Evolutionary conservation across 2,113 vertebrate species (phyloP).

Genomic region (rat (Rattus norvegicus)): GRCr8 NC_086022.1:162369501-162370000

Average conservation of each 20-base stretch:
- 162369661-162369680: neutral
- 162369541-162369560: neutral
- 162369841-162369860: neutral
- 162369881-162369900: rapidly evolving
- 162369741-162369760: neutral
- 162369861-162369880: neutral
- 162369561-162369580: neutral
- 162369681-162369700: neutral
- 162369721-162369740: no score
- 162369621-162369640: neutral
- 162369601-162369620: neutral
- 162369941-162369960: neutral
- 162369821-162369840: neutral
- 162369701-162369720: neutral
- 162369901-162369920: neutral
- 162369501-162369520: neutral
- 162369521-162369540: neutral
- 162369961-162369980: neutral
- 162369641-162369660: neutral
- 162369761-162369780: neutral
- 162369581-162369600: neutral
- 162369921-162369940: neutral
- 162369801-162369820: neutral
- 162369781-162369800: neutral
- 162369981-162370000: neutral